phyloP scores from a whole-genome alignment of 2,888 invertebrate species.

The Teinopalpus imperialis region DNA sequence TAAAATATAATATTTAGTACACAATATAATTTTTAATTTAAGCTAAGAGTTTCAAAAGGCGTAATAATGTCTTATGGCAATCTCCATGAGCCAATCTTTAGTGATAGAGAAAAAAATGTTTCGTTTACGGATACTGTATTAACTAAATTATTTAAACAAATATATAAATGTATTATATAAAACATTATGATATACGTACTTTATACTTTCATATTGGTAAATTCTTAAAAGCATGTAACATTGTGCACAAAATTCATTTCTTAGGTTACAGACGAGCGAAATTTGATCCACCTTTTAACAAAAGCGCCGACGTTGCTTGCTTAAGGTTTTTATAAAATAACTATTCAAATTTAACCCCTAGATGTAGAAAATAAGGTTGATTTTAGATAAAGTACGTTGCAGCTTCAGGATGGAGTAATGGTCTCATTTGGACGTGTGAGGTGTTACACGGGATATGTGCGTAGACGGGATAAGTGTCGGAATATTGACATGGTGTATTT shows the following conservation, averaged over 20 bases:
- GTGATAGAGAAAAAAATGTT: no score
- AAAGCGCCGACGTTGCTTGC: constrained; percentile 51
- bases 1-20: no score
- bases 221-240: constrained; percentile 1
- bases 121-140: no score
- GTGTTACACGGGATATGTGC: constrained; percentile 56
- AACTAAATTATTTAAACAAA: no score
- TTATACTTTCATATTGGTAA: no score
- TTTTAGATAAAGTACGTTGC: constrained; percentile 38
- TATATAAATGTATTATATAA: no score
- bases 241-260: constrained; percentile 9
- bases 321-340: constrained; percentile 38
- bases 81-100: no score
- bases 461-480: constrained; percentile 59
- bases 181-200: no score
- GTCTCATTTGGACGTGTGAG: constrained; percentile 67
- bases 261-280: constrained; percentile 1
- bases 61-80: no score
- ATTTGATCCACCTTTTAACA: constrained; percentile 46
- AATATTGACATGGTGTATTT: constrained; percentile 62
- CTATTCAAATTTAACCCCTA: constrained; percentile 44
- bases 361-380: constrained; percentile 43
- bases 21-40: no score
- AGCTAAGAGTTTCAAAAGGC: no score
- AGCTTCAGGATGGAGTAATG: constrained; percentile 60